Conservation (phyloP, 2,888 invertebrate species). For the Gymnoscelis rufifasciata region DNA sequence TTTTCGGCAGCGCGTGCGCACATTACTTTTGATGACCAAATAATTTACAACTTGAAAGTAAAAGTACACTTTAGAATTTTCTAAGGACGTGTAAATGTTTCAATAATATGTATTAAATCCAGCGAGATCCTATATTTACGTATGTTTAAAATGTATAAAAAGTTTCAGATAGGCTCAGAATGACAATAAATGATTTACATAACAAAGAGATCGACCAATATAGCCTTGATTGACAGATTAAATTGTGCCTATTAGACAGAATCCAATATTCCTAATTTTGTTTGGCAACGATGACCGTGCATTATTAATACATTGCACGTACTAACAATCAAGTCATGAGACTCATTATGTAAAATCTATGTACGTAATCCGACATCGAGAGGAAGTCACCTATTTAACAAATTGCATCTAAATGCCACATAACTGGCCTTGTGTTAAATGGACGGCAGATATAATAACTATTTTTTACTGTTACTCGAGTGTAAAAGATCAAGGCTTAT, state of each 20-base stretch:
- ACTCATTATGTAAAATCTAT: constrained; percentile 18
- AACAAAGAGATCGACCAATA: no score
- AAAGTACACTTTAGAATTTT: background rate
- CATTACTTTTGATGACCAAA: constrained; percentile 17
- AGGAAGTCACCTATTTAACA: constrained; percentile 28
- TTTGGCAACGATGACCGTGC: background rate
- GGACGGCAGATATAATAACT: constrained; percentile 12
- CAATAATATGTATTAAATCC: background rate
- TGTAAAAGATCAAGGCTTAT: constrained; percentile 23
- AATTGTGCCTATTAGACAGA: no score
- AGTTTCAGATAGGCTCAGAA: no score
- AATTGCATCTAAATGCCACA: constrained; percentile 27
- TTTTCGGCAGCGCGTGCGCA: constrained; percentile 20
- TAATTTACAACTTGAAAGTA: constrained; percentile 20
- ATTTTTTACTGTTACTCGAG: constrained; percentile 14
- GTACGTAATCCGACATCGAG: constrained; percentile 12
- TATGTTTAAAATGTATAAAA: no score
- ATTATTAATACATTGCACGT: constrained; percentile 2
- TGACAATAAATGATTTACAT: no score
- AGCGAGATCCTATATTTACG: no score
- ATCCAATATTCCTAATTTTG: no score
- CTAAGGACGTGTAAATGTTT: no score
- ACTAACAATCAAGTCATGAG: constrained; percentile 1
- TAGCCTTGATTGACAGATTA: no score
- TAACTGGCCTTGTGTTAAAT: constrained; percentile 17